Base-by-base conservation (phyloP, 2,113 vertebrate species). In the Tragelaphus scriptus region DNA sequence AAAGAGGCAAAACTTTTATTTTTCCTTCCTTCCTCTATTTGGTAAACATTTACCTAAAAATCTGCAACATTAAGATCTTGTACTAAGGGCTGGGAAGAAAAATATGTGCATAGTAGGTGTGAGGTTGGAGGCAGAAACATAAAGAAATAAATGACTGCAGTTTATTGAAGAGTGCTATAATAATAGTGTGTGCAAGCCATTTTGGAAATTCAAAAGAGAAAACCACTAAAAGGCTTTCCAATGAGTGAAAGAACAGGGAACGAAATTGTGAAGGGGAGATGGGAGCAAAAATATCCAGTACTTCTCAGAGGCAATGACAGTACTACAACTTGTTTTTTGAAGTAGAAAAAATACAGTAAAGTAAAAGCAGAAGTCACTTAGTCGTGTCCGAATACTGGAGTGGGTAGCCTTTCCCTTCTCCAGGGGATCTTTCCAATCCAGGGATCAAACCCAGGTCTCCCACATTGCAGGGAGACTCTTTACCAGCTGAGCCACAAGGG, bases 161-260 rank as follows among this genome's bases (percentile, higher is more conserved):
- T 32, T 61, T 87, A 30, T 13, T 65, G 80, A 59, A 89, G 44
- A 86, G 49, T 25, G 30, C 55, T 65, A 10, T 7, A 47, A 32
- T 21, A 85, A 86, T 55, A 30, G 36, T 87, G 7, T 56, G 32
- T 68, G 59, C 53, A 30, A 65, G 21, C 68, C 26, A 0, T 65
- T 95, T 75, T 59, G 44, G 82, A 95, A 93, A 81, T n/a, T 89
- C 59, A 47, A 68, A 81, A 80, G 59, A 23, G 55, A 93, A 96
- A 91, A 23, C 9, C 51, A 85, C 63, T 47, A 32, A 88, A 32
- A 75, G 79, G 12, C 30, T 93, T 93, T 75, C 14, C 32, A 25
- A 65, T 14, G 19, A 28, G 14, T 58, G 14, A 14, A 91, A 25
- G 25, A 87, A 80, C 25, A 92, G 11, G 15, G 23, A 82, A 89